Conservation (phyloP, 2,113 vertebrate species). For the Sinocyclocheilus maitianheensis region DNA sequence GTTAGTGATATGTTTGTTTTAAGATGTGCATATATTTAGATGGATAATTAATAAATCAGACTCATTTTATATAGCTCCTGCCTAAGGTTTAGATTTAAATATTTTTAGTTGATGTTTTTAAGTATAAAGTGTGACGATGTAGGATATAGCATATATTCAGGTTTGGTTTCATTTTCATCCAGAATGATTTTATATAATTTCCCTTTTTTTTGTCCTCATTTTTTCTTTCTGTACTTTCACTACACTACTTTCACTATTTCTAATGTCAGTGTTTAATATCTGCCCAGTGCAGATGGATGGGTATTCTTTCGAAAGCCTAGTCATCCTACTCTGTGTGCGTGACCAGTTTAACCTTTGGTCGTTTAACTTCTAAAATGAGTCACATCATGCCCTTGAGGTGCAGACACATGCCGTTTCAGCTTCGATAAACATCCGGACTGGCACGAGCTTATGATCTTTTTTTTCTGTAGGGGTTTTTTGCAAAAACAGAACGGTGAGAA, state of each 20-base stretch:
- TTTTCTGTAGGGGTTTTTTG: slow-evolving; percentile 33
- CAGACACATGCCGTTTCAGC: background rate
- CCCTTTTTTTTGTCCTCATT: background rate
- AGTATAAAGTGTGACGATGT: background rate
- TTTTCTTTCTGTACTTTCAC: slow-evolving; percentile 16
- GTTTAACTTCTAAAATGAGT: slow-evolving; percentile 38
- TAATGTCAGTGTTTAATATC: background rate
- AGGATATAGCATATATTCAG: background rate
- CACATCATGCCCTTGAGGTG: slow-evolving; percentile 8
- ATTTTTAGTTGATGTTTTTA: too few relatives aligned
- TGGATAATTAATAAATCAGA: too few relatives aligned
- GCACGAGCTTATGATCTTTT: slow-evolving; percentile 32
- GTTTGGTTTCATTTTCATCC: background rate
- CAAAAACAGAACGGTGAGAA: slow-evolving; percentile 2
- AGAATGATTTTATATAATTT: background rate
- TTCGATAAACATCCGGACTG: slow-evolving; percentile 31
- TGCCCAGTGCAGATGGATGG: background rate
- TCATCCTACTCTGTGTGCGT: slow-evolving; percentile 8
- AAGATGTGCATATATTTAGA: too few relatives aligned
- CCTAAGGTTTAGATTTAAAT: too few relatives aligned
- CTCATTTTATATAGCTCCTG: background rate
- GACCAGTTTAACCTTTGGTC: slow-evolving; percentile 3
- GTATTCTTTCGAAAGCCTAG: background rate
- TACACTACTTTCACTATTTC: slow-evolving; percentile 1
- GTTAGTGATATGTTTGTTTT: too few relatives aligned